Base-by-base conservation (phyloP, 2,797 vertebrate species). In the Danio aesculapii region DNA sequence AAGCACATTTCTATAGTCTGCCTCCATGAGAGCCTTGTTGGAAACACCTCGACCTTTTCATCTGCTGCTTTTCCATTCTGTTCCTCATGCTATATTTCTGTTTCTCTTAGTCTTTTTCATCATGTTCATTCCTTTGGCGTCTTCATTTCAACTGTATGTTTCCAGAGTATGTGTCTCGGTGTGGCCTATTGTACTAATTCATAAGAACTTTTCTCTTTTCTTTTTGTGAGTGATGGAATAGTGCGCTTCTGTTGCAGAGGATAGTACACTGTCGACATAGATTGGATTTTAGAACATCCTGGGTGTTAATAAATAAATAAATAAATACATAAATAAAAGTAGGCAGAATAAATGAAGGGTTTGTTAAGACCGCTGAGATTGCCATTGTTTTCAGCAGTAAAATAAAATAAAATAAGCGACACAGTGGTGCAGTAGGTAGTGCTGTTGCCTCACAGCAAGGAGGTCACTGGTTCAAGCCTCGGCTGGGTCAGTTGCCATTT, bases 111-210 rank as follows among this genome's bases (percentile, higher is more conserved):
- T 83, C 89, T 88, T 87, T 50, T 62, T 52, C 57, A 53, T 79
- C 39, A 11, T 53, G n/a, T 21, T 67, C 17, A 39, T 66, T 57
- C 44, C 21, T 70, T 61, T 21, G 6, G 77, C 43, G 81, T 80
- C 78, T 47, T 64, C 61, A 73, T 84, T 58, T 62, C 41, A 82
- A 85, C 83, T 87, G 86, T 90, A 90, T 89, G 84, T 84, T 83
- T 86, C 84, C 83, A 90, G 89, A 91, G 91, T 93, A 94, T 94
- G 90, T 90, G 30, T 92, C 91, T 90, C 89, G 90, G 87, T 77
- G 68, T 10, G 1, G 92, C 92, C 88, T 89, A 90, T 91, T 88
- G 88, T 88, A 87, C 89, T 92, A 90, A 94, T 94, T 92, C 93
- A 93, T 94, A 92, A 92, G 82, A n/a, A 81, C 86, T 83, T 88